phyloP scores from a whole-genome alignment of 1,140 invertebrate genomes.

The Eurosta solidaginis region DNA sequence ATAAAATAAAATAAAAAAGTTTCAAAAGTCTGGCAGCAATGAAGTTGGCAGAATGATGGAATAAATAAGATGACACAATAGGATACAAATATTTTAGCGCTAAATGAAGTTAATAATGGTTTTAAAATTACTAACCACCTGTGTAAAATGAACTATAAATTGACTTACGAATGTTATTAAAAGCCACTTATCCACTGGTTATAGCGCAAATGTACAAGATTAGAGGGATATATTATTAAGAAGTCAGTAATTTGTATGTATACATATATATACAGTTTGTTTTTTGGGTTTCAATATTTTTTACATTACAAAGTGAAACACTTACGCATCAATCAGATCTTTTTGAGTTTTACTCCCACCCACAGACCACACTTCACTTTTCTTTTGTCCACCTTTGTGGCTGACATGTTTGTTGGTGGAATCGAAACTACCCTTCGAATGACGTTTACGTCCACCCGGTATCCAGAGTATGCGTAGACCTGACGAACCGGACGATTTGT shows the following conservation, averaged over 20 bases:
- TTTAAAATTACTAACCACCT: too few relatives aligned
- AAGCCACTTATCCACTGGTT: not conserved
- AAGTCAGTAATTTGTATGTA: too few relatives aligned
- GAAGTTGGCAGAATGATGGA: too few relatives aligned
- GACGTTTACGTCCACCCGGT: conserved; percentile 48
- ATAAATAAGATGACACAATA: too few relatives aligned
- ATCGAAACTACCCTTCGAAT: conserved; percentile 49
- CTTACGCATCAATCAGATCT: conserved; percentile 53
- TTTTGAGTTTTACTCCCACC: conserved; percentile 52
- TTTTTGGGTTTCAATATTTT: not conserved
- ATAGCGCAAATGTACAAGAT: not conserved
- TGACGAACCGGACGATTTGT: conserved; percentile 35
- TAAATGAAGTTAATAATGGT: too few relatives aligned
- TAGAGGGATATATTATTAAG: not conserved
- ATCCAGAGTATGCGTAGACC: conserved; percentile 55
- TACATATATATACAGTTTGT: not conserved
- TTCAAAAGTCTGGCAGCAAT: too few relatives aligned
- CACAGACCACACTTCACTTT: conserved; percentile 54
- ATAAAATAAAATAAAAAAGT: too few relatives aligned
- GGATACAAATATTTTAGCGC: not conserved
- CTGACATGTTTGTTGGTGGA: conserved; percentile 48
- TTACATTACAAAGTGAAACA: conserved; percentile 22
- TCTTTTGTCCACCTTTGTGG: conserved; percentile 49
- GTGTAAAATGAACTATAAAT: not conserved
- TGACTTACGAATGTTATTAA: not conserved